Evolutionary conservation across 2,797 vertebrate species (phyloP).

Genomic region (Linurgus olivaceus): DNA sequence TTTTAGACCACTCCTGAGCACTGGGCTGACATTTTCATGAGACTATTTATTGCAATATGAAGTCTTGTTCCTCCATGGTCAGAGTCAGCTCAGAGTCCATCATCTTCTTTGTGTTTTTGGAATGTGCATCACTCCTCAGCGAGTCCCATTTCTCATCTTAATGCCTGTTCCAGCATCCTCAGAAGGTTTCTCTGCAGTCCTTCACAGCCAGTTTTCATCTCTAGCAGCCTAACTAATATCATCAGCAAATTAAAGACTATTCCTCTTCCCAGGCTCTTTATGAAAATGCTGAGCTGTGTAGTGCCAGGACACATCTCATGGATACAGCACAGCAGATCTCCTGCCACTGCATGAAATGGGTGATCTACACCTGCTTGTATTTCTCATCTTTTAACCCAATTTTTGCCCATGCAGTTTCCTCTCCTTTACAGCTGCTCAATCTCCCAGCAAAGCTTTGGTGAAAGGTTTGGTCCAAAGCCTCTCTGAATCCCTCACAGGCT

Average conservation of each 20-base stretch:
- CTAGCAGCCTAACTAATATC: not conserved
- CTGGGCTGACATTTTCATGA: conserved; percentile 52
- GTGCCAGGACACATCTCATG: not conserved
- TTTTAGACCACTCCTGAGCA: conserved; percentile 51
- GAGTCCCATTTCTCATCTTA: conserved; percentile 18
- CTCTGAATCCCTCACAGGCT: not conserved
- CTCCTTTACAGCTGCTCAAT: not conserved
- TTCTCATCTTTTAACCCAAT: not conserved
- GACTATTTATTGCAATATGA: conserved; percentile 39
- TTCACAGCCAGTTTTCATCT: conserved; percentile 7
- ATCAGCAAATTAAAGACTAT: not conserved
- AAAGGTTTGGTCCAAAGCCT: not conserved
- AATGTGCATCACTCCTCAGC: not conserved
- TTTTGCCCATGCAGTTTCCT: not conserved
- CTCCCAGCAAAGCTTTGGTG: not conserved
- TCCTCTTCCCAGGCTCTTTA: conserved; percentile 2
- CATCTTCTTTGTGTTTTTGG: conserved; percentile 28
- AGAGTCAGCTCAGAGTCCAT: conserved; percentile 46
- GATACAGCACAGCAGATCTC: not conserved
- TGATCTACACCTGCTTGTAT: not conserved
- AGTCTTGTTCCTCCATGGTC: conserved; percentile 28
- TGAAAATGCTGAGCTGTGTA: not conserved
- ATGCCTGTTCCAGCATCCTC: not conserved
- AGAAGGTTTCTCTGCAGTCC: not conserved
- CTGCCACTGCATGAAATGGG: not conserved